Conservation (phyloP, 2,888 invertebrate species). For the Sphecodes monilicornis region DNA sequence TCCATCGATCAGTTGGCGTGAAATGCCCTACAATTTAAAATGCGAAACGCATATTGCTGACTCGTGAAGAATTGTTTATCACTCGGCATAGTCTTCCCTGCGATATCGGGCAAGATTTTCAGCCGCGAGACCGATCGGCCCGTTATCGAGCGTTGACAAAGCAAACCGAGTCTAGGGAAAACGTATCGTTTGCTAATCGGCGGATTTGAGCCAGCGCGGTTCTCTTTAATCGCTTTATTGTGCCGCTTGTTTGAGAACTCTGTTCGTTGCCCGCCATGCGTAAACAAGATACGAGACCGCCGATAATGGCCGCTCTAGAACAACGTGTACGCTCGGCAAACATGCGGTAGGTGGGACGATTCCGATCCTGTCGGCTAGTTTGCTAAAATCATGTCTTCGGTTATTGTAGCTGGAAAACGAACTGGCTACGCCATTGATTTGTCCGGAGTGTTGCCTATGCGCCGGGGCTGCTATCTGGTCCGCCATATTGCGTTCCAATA, state of each 20-base stretch:
- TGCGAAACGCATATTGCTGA: neutral
- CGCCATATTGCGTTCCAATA: neutral
- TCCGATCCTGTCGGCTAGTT: neutral
- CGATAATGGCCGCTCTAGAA: conserved; percentile 30
- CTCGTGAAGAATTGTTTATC: neutral
- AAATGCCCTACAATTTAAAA: neutral
- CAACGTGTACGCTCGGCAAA: conserved; percentile 9
- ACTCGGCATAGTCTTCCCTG: neutral
- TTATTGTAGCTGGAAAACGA: neutral
- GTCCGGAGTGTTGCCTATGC: neutral
- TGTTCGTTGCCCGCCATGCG: conserved; percentile 51
- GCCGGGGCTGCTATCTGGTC: neutral
- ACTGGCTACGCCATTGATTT: neutral
- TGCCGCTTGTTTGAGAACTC: conserved; percentile 45
- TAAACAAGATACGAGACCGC: conserved; percentile 55
- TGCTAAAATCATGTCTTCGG: neutral
- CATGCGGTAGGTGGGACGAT: neutral
- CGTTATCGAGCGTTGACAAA: conserved; percentile 21
- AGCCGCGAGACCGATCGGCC: neutral
- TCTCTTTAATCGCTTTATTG: conserved; percentile 58
- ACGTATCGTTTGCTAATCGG: conserved; percentile 41
- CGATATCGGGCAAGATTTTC: neutral
- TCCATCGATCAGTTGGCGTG: neutral
- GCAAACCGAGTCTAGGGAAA: conserved; percentile 8
- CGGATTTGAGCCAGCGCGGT: conserved; percentile 22